These are phyloP conservation scores for Mechanitis mazaeus DNA, from an alignment of 2,888 invertebrate genomes.

Conservation along the genomic window DNA sequence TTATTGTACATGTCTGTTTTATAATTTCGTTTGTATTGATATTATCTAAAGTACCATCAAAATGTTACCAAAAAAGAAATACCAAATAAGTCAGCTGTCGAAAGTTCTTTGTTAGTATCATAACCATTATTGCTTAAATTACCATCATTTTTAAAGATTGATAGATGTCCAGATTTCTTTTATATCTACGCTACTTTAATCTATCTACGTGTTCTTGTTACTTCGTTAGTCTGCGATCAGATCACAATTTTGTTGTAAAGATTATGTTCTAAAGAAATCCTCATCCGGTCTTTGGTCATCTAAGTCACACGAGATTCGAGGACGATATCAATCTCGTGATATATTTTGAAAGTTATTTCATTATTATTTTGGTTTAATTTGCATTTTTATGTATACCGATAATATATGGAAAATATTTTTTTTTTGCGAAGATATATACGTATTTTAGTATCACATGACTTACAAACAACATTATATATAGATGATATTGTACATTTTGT, in stretches of 20 bases:
- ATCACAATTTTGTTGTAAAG: slow-evolving; percentile 75
- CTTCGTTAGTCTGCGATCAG: slow-evolving; percentile 68
- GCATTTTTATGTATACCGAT: background rate
- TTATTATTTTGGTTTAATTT: slow-evolving; percentile 1
- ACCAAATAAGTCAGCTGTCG: slow-evolving; percentile 36
- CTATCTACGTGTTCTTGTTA: slow-evolving; percentile 57
- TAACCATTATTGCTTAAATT: slow-evolving; percentile 16
- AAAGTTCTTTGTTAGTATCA: slow-evolving; percentile 3
- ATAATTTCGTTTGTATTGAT: background rate
- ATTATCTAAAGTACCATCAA: background rate
- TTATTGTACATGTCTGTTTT: no score
- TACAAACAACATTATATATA: no score
- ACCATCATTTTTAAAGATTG: slow-evolving; percentile 36
- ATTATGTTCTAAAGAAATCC: slow-evolving; percentile 72
- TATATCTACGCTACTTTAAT: slow-evolving; percentile 59
- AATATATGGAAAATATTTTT: background rate
- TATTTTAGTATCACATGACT: no score
- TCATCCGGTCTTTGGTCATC: slow-evolving; percentile 64
- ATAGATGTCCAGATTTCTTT: slow-evolving; percentile 46
- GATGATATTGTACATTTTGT: no score
- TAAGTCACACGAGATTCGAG: slow-evolving; percentile 40
- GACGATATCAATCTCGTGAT: slow-evolving; percentile 26
- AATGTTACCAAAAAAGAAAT: background rate
- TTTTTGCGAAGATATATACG: background rate
- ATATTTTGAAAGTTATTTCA: slow-evolving; percentile 1